Evolutionary conservation across 2,797 vertebrate genomes (phyloP).

Genomic region (Tympanoctomys barrerae): DNA sequence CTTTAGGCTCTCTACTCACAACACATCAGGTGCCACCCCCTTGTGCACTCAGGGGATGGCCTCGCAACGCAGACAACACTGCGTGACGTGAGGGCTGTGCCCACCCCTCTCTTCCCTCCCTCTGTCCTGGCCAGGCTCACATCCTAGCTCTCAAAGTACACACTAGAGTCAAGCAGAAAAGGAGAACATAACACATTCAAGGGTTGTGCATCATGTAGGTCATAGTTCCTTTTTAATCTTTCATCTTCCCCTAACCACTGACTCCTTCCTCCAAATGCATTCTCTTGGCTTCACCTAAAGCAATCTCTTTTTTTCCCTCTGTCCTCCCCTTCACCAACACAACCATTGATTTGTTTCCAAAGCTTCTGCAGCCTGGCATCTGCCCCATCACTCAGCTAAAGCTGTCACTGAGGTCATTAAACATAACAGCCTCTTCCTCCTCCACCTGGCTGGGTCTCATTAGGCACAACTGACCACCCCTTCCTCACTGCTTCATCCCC

Average conservation of each 20-base stretch:
- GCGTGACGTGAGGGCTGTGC: background rate
- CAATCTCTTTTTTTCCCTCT: background rate
- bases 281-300: constrained; percentile 10
- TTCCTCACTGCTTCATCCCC: constrained; percentile 14
- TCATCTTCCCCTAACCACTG: constrained; percentile 47
- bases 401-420: constrained; percentile 52
- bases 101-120: background rate
- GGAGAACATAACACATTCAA: background rate
- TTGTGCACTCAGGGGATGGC: background rate
- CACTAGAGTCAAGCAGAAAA: constrained; percentile 6
- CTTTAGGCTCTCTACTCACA: background rate
- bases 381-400: constrained; percentile 62
- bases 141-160: background rate
- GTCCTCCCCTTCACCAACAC: background rate
- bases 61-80: background rate
- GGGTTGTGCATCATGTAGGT: background rate
- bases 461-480: constrained; percentile 52
- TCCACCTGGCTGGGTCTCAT: constrained; percentile 68
- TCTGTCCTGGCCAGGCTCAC: background rate
- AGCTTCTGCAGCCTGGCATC: background rate
- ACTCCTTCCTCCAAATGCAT: constrained; percentile 40
- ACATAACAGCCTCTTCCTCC: constrained; percentile 60
- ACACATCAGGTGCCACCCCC: background rate
- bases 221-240: constrained; percentile 52
- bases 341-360: constrained; percentile 48